phyloP scores from a whole-genome alignment of 2,888 invertebrate genomes.

The Crioceris asparagi region DNA sequence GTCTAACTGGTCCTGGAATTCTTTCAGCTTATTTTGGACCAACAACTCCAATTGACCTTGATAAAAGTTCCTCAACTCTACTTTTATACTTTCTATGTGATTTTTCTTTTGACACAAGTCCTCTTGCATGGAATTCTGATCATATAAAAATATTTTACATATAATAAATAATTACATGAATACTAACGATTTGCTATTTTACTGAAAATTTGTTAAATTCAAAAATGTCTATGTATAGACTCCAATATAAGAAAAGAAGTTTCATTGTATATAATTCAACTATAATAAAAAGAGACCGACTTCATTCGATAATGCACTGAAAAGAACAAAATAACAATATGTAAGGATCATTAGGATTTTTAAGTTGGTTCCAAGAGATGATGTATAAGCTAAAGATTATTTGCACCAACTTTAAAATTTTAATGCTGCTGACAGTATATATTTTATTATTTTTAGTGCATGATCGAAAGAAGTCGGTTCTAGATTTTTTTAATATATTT shows the following conservation, averaged over 20 bases:
- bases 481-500: no score
- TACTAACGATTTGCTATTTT: no score
- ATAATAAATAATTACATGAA: no score
- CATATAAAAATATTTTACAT: constrained; percentile 10
- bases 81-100: constrained; percentile 51
- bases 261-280: no score
- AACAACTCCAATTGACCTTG: constrained; percentile 73
- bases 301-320: no score
- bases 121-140: constrained; percentile 39
- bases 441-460: no score
- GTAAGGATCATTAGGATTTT: neutral
- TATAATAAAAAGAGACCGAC: no score
- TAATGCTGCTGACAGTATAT: no score
- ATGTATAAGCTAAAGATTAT: neutral
- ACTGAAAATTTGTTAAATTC: no score
- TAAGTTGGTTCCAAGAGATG: neutral
- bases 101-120: constrained; percentile 37
- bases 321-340: neutral
- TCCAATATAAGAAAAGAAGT: no score
- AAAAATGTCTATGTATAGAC: no score
- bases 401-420: neutral
- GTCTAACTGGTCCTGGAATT: constrained; percentile 67
- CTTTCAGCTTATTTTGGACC: constrained; percentile 62
- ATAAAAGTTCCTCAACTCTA: constrained; percentile 61
- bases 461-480: no score